Evolutionary conservation across 1,140 invertebrate species (phyloP).

Genomic region (Calosoma granatense): DNA sequence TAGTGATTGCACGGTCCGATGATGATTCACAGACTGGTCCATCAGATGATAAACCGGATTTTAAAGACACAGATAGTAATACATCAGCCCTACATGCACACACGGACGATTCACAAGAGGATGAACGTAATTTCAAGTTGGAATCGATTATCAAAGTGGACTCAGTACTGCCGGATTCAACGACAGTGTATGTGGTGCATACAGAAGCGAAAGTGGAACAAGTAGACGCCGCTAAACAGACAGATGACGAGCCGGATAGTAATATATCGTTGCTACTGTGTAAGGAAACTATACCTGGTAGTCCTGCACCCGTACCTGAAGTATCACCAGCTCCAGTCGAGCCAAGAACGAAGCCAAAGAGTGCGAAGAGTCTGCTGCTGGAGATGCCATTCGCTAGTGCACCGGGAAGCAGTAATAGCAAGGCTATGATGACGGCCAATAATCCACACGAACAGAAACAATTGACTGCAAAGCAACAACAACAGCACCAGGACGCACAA

Average conservation of each 20-base stretch:
- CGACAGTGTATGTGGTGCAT: slow-evolving; percentile 18
- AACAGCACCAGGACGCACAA: slow-evolving; percentile 13
- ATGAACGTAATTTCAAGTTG: slow-evolving; percentile 28
- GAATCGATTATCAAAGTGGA: slow-evolving; percentile 33
- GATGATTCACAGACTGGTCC: slow-evolving; percentile 27
- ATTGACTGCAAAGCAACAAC: slow-evolving; percentile 13
- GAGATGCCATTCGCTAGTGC: slow-evolving; percentile 55
- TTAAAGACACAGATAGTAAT: slow-evolving; percentile 26
- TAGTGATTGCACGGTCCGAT: slow-evolving; percentile 39
- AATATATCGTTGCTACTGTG: slow-evolving; percentile 57
- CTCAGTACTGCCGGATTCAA: slow-evolving; percentile 21
- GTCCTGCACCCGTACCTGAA: slow-evolving; percentile 55
- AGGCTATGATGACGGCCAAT: slow-evolving; percentile 18
- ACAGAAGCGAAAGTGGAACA: not conserved
- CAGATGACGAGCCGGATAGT: slow-evolving; percentile 28
- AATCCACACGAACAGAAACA: slow-evolving; percentile 15
- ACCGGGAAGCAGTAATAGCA: slow-evolving; percentile 38
- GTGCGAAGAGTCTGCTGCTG: slow-evolving; percentile 33
- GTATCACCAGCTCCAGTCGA: not conserved
- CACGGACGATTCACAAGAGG: slow-evolving; percentile 24
- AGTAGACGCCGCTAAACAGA: slow-evolving; percentile 3
- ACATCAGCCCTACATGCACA: slow-evolving; percentile 15
- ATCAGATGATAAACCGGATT: slow-evolving; percentile 18
- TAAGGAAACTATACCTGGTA: slow-evolving; percentile 80
- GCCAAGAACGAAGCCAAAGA: slow-evolving; percentile 30